Base-by-base conservation (phyloP, 1,140 invertebrate species). In the Maniola jurtina region DNA sequence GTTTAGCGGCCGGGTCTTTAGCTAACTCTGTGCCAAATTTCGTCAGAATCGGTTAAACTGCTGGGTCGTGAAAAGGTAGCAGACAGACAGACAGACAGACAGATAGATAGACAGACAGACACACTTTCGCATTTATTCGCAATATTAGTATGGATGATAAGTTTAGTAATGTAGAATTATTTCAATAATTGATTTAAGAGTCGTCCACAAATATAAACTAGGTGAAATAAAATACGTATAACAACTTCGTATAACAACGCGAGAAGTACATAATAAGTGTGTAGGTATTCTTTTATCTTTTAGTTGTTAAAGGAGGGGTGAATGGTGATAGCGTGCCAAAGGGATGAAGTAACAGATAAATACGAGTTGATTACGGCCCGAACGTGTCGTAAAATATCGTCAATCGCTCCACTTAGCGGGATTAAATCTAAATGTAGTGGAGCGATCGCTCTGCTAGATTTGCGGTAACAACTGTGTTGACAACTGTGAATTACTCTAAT, bases 381-480 rank as follows among this genome's bases (percentile, higher is more conserved):
- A 55, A 63, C 60, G 71, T 40, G 15, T 64, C 66, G 69, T 78
- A 74, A 81, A 78, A 73, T 72, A 79, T 79, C 75, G 78, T 74
- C 76, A 77, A 81, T 79, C 78, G 76, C 58, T 56, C 69, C 81
- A 85, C 83, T 85, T 80, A 82, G 70, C 71, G 61, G 72, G 77
- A 85, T 83, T 83, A 82, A 80, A 79, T 77, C 82, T 82, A 73
- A 81, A 81, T 81, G 73, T 71, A 73, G 76, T 75, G 73, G 76
- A 61, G 66, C 48, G 58, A 73, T 64, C 64, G 67, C 61, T 68
- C 47, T 52, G 66, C 25, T 16, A 58, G 60, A 62, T 58, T 67
- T 67, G 42, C 34, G 59, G 36, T 58, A 15, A 63, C 61, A 52
- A 16, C 34, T 56, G 13, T 36, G 52, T 45, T 14, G 61, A 42